Percentiles rank a stretch among this genome's conserved stretches.
phyloP scores from a whole-genome alignment of 2,113 vertebrate genomes.

The Panurus biarmicus region DNA sequence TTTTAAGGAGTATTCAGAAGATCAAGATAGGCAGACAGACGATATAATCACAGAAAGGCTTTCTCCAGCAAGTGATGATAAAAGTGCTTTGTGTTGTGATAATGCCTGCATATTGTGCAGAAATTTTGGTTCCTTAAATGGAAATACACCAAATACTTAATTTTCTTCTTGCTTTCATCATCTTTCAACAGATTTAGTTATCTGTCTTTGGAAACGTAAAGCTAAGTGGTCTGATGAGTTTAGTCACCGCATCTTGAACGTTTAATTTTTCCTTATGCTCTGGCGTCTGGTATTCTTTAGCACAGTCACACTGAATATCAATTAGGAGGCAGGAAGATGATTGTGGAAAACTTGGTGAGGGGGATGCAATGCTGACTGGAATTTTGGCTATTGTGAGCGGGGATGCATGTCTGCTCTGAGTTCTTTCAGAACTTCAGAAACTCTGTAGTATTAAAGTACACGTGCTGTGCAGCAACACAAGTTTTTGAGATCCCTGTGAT shows the following conservation, averaged over 20 bases:
- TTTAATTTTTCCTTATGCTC: constrained; percentile 62
- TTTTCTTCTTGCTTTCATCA: not conserved
- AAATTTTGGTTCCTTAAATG: not conserved
- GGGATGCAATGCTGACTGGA: not conserved
- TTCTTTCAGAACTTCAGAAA: not conserved
- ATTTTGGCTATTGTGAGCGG: not conserved
- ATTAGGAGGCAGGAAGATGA: constrained; percentile 31
- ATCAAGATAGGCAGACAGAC: not conserved
- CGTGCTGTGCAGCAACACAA: not conserved
- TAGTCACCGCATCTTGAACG: constrained; percentile 14
- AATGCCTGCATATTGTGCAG: not conserved
- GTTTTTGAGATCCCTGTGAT: not conserved
- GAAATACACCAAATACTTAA: not conserved
- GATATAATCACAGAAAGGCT: not conserved
- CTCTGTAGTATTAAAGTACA: not conserved
- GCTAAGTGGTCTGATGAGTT: constrained; percentile 24
- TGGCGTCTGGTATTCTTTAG: constrained; percentile 49
- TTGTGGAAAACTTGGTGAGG: not conserved
- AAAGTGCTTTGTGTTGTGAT: not conserved
- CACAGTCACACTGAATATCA: constrained; percentile 58
- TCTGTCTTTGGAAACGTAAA: not conserved
- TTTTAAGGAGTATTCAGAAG: not conserved
- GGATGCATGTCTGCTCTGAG: not conserved
- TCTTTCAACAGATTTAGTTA: not conserved
- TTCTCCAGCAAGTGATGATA: not conserved